Conservation (phyloP, 2,113 vertebrate genomes). For the Philantomba maxwellii region DNA sequence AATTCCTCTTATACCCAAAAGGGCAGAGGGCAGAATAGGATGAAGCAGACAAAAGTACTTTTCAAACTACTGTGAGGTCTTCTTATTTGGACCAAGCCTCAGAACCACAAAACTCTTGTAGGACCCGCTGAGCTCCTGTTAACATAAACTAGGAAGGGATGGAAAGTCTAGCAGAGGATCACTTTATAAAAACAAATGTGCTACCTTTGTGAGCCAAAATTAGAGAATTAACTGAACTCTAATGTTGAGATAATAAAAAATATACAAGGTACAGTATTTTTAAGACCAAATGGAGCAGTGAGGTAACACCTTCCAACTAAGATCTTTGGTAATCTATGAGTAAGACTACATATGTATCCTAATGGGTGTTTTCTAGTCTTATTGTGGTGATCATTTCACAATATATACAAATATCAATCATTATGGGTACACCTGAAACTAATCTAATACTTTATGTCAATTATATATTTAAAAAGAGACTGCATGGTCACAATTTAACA, state of each 20-base stretch:
- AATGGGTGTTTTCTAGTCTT: not conserved
- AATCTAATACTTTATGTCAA: not conserved
- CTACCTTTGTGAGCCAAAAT: not conserved
- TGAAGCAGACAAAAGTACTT: not conserved
- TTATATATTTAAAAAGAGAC: not conserved
- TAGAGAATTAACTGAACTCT: not conserved
- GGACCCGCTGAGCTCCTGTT: not conserved
- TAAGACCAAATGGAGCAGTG: not conserved
- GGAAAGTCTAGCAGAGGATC: not conserved
- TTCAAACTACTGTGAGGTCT: not conserved
- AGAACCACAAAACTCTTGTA: slow-evolving; percentile 10
- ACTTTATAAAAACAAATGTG: not conserved
- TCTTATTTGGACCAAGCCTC: not conserved
- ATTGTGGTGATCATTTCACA: not conserved
- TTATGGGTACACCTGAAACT: not conserved
- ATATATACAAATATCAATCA: not conserved
- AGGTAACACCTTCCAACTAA: not conserved
- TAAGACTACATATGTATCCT: not conserved
- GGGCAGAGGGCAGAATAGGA: not conserved
- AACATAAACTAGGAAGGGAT: slow-evolving; percentile 17
- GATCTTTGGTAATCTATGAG: not conserved
- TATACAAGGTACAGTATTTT: not conserved
- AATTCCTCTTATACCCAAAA: not conserved
- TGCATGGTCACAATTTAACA: not conserved
- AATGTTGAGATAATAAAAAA: not conserved